Conservation (phyloP, 2,797 vertebrate species). For the Thunnus albacares region DNA sequence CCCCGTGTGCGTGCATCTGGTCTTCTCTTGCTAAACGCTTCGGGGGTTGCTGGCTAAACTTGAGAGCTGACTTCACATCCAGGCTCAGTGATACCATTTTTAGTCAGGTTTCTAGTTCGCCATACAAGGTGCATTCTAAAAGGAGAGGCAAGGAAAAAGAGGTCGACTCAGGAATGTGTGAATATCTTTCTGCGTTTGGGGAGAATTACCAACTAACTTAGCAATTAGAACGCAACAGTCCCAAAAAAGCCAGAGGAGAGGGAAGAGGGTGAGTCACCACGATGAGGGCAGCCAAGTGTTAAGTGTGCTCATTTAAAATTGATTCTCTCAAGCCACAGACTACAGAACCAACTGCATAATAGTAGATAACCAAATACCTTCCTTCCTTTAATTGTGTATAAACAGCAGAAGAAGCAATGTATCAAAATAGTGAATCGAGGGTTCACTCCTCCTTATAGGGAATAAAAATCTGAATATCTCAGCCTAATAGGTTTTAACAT, state of each 20-base stretch:
- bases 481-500: too few relatives aligned
- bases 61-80: slow-evolving; percentile 55
- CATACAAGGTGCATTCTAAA: slow-evolving; percentile 56
- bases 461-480: too few relatives aligned
- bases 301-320: slow-evolving; percentile 45
- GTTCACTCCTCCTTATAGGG: neutral
- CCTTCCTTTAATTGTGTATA: slow-evolving; percentile 13
- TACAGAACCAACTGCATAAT: slow-evolving; percentile 12
- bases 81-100: slow-evolving; percentile 55
- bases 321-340: slow-evolving; percentile 24
- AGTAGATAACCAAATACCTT: slow-evolving; percentile 13
- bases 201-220: neutral
- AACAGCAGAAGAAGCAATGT: slow-evolving; percentile 21
- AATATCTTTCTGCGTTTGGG: slow-evolving; percentile 33
- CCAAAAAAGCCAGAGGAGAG: slow-evolving; percentile 22
- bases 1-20: slow-evolving; percentile 51
- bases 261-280: slow-evolving; percentile 18
- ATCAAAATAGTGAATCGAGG: slow-evolving; percentile 1
- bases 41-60: slow-evolving; percentile 29
- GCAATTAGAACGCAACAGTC: neutral
- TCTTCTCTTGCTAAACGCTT: slow-evolving; percentile 20
- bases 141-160: slow-evolving; percentile 20
- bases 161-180: slow-evolving; percentile 43
- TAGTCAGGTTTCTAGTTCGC: slow-evolving; percentile 52
- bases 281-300: slow-evolving; percentile 23